Evolutionary conservation across 2,888 invertebrate genomes (phyloP), one percentile per base, ranked within the genome.

Genomic region (Liopterus haemorrhoidalis): DNA sequence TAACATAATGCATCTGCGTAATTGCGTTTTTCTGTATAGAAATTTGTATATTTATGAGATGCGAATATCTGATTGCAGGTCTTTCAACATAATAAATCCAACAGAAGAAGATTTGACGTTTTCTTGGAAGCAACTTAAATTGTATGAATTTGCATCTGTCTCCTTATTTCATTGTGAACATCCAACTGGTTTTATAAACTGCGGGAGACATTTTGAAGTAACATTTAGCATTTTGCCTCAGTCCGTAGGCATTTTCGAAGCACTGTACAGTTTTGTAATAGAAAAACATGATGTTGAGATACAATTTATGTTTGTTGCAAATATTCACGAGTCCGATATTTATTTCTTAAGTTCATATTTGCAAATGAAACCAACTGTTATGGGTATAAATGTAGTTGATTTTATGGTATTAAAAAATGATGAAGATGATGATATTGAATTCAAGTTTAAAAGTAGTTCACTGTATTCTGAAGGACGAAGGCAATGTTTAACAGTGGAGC

Each of bases 81-180:
- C 69, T 35, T 80, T 84, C 57, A 70, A 71, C 48, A 71, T 83
- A 4, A 72, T 82, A 21, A 85, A 85, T 60, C 82, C 83, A 2
- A 81, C 81, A 0, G 69, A 66, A 39, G 71, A 76, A 51, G 68
- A 71, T 5, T 81, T 81, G 57, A 69, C 70, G 50, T 81, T 76
- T 57, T 67, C 71, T 44, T 80, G 80, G 66, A 67, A 70, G 36
- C 73, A 74, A 66, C 63, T 72, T 33, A 67, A 74, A 50, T 67
- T 39, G 9, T 39, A 25, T 16, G 32, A 25, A 25, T 25, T 12
- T 6, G n/a, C 31, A 6, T 38, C 38, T 68, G 6, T 63, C 64
- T 5, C 70, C 69, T 33, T 63, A 63, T 2, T 65, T 67, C n/a
- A 60, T 70, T 84, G 84, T 59, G 63, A 74, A 38, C 71, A 68